A percentile compares a stretch with the other conserved stretches of the same genome.
Evolutionary conservation across 2,797 vertebrate genomes (phyloP).

Genomic region (Melanotaenia parkinsoni): DNA sequence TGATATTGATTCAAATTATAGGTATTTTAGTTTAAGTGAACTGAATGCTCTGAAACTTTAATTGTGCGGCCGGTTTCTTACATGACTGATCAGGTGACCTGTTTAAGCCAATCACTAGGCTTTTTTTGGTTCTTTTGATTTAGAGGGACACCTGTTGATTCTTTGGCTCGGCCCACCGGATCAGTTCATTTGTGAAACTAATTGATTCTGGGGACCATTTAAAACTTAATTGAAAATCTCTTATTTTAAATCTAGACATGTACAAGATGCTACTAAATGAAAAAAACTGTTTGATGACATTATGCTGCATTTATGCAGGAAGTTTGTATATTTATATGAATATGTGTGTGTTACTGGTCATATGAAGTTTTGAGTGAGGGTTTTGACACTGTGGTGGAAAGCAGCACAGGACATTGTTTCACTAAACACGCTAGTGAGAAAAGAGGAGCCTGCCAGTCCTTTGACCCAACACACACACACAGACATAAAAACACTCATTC

Average conservation of each 20-base stretch:
- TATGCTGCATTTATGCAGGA: not conserved
- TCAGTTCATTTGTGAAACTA: not conserved
- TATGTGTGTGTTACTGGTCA: not conserved
- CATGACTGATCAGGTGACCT: constrained; percentile 66
- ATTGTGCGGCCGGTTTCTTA: constrained; percentile 28
- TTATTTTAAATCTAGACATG: not conserved
- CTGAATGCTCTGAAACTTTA: constrained; percentile 47
- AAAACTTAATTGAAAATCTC: not conserved
- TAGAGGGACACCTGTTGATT: constrained; percentile 69
- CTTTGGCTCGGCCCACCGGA: constrained; percentile 11
- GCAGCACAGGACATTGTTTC: constrained; percentile 49
- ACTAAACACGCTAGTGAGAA: constrained; percentile 67
- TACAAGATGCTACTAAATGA: not conserved
- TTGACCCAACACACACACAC: constrained; percentile 35
- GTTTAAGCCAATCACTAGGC: constrained; percentile 47
- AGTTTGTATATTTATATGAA: constrained; percentile 4
- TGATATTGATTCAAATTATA: not conserved
- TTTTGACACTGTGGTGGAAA: constrained; percentile 58
- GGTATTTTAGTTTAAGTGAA: constrained; percentile 7
- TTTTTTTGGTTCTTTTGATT: constrained; percentile 14
- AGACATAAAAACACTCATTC: constrained; percentile 39
- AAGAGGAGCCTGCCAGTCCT: constrained; percentile 29
- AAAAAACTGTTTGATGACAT: too few relatives aligned
- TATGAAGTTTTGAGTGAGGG: not conserved
- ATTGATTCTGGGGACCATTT: not conserved